Evolutionary conservation across 2,797 vertebrate species (phyloP).

Genomic region (Pogonophryne albipinna): DNA sequence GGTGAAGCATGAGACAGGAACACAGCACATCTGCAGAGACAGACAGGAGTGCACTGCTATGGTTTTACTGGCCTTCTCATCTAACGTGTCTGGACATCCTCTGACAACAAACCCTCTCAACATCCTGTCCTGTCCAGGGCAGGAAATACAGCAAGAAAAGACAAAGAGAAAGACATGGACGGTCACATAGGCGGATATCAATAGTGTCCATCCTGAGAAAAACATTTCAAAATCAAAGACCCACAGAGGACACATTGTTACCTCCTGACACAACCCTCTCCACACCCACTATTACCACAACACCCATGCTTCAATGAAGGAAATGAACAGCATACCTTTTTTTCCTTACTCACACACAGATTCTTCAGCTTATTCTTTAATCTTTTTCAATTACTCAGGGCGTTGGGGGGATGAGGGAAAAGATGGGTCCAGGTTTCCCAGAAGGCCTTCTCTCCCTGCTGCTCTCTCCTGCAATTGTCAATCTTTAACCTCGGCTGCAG

Average conservation of each 20-base stretch:
- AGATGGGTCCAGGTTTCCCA: conserved; percentile 96
- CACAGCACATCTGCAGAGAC: conserved; percentile 68
- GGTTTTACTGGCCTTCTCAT: conserved; percentile 78
- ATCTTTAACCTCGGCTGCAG: conserved; percentile 94
- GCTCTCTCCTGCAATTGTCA: conserved; percentile 92
- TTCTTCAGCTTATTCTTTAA: conserved; percentile 87
- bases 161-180: conserved; percentile 50
- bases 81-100: conserved; percentile 72
- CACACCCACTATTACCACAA: conserved; percentile 75
- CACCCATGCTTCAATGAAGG: conserved; percentile 78
- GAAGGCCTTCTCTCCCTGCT: conserved; percentile 92
- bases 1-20: conserved; percentile 60
- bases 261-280: conserved; percentile 59
- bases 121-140: conserved; percentile 59
- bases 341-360: conserved; percentile 85
- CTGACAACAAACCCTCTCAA: conserved; percentile 62
- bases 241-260: conserved; percentile 51
- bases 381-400: conserved; percentile 82
- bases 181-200: conserved; percentile 44
- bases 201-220: conserved; percentile 68
- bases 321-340: conserved; percentile 89
- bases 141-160: conserved; percentile 59
- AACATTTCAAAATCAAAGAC: conserved; percentile 56
- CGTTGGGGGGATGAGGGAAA: conserved; percentile 90
- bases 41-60: conserved; percentile 65